Base-by-base conservation (phyloP, 2,113 vertebrate species). In the Herpetotheres cachinnans region DNA sequence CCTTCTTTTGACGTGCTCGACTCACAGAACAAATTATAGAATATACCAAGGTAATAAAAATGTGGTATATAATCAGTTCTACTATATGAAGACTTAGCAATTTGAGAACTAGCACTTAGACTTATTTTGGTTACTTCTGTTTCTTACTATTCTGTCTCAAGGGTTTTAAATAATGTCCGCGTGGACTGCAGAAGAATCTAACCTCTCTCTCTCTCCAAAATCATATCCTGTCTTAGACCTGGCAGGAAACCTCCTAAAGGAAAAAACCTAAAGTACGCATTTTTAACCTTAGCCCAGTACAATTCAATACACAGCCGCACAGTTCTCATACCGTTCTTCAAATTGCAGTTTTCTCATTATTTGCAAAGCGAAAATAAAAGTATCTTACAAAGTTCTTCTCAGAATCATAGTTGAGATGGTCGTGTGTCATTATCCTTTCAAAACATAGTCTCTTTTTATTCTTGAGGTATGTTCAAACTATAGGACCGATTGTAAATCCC, bases 101-200 rank as follows among this genome's bases (percentile, higher is more conserved):
- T 72, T 78, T 84, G 63, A 84, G 86, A 97, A 79, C 81, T 76
- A 87, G 61, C 44, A 89, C 66, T 94, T 89, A 85, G 52, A 70
- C 70, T 84, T 89, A 92, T 84, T 96, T 87, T 85, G 86, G 78
- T 90, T 96, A 89, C 62, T 95, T 95, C 86, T 89, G 66, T 79
- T 95, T 89, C 77, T 92, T 87, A 54, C 62, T 89, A 5, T 49
- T 89, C 56, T 42, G 44, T 94, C 93, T 94, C 81, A 69, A 80
- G 81, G 44, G 58, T 80, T 95, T 97, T 89, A 94, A 93, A 79
- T 91, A 89, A 86, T 69, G 44, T 76, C 70, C 2, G 2, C 25
- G 63, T 27, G 72, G 86, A 82, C 69, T 86, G 50, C 69, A 71
- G 76, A 71, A 84, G 72, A 92, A 84, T 92, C 61, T 72, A 63